Evolutionary conservation across 2,797 vertebrate species (phyloP).

Genomic region (Tragelaphus oryx): DNA sequence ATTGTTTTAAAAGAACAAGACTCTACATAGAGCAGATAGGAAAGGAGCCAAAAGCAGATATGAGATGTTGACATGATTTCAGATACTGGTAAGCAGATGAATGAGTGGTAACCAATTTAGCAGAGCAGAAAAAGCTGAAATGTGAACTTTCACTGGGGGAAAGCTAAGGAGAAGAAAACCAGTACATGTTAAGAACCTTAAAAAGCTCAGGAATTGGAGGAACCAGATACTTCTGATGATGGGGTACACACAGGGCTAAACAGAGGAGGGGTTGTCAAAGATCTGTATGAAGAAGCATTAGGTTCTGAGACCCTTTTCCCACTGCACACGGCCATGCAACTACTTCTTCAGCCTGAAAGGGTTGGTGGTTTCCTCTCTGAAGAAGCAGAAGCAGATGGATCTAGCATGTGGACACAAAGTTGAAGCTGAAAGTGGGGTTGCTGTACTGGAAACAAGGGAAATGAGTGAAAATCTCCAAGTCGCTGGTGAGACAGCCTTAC

Average conservation of each 20-base stretch:
- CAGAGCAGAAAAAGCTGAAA: background rate
- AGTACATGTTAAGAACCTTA: background rate
- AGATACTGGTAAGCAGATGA: slow-evolving; percentile 10
- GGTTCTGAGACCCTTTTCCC: background rate
- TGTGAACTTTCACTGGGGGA: background rate
- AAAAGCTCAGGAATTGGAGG: background rate
- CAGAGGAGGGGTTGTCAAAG: background rate
- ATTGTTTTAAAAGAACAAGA: background rate
- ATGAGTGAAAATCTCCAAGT: background rate
- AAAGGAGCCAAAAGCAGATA: background rate
- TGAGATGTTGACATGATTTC: background rate
- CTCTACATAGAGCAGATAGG: background rate
- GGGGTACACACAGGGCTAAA: background rate
- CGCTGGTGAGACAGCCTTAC: background rate
- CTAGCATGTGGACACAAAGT: background rate
- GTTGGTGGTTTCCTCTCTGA: background rate
- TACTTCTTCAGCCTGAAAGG: background rate
- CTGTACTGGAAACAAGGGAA: background rate
- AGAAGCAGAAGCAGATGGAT: background rate
- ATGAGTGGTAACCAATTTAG: slow-evolving; percentile 12
- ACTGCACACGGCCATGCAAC: background rate
- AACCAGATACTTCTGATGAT: background rate
- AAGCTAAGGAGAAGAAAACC: background rate
- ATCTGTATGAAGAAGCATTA: background rate
- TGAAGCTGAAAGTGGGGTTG: background rate